Base-by-base conservation (phyloP, 2,888 invertebrate species). In the Ophion slaviceki region DNA sequence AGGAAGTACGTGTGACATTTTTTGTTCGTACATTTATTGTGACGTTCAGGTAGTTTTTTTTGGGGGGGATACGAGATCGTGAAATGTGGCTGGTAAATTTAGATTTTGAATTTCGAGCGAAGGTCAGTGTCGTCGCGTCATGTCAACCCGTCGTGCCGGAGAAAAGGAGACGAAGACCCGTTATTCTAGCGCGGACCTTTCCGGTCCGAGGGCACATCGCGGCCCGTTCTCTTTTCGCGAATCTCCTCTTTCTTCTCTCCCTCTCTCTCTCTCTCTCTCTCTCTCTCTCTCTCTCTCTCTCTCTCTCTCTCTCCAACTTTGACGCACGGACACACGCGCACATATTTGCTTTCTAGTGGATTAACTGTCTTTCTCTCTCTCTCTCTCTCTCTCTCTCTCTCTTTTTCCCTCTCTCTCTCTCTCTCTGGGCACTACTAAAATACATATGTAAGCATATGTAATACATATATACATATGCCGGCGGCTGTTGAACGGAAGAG, bases 151-250 rank as follows among this genome's bases (percentile, higher is more conserved):
- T 70, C 67, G 75, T 32, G 28, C 53, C n/a, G 62, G 71, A 61
- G 64, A 70, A 64, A 53, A 77, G 47, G 61, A 84, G 80, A 80
- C 67, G 74, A 77, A 71, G 64, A 77, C 45, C 83, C 83, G 66
- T 72, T 75, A 81, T 72, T 86, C 71, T 84, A 85, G 81, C 79
- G 77, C 64, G 75, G 84, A 85, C 82, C 72, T 84, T 86, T 86
- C 81, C 83, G 78, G 83, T 80, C 83, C 77, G 67, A 77, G 76
- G 67, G 62, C 66, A 72, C 62, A 40, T 79, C 62, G 32, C 45
- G 71, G 77, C 80, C 80, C 79, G 80, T 72, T 83, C 80, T 86
- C 74, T 79, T 79, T 84, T 79, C 75, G 82, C 77, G 61, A 71
- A 80, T 80, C 76, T 71, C 74, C 68, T 66, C n/a, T n/a, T 68